Evolutionary conservation across 2,888 invertebrate genomes (phyloP).

Genomic region (Trachelus stipa): DNA sequence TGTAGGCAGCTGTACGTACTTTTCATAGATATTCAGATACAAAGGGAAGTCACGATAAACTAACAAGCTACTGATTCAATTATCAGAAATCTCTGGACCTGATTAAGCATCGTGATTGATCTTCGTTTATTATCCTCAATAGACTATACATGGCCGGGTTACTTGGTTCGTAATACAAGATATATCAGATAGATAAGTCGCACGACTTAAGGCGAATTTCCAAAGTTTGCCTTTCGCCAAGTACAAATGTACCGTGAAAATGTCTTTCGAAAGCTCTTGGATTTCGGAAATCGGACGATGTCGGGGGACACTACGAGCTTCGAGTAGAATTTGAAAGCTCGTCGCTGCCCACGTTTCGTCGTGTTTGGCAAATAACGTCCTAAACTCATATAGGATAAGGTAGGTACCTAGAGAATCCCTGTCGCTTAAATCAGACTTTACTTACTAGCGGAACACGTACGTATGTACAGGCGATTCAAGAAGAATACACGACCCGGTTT

Average conservation of each 20-base stretch:
- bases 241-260: neutral
- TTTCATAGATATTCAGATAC: neutral
- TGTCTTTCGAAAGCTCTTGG: neutral
- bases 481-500: neutral
- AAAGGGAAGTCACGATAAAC: neutral
- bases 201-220: neutral
- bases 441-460: neutral
- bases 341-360: neutral
- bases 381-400: neutral
- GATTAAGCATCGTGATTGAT: neutral
- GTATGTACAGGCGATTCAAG: neutral
- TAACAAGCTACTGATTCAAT: neutral
- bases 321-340: neutral
- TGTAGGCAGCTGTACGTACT: neutral
- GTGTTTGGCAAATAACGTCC: neutral
- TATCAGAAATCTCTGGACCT: neutral
- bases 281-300: neutral
- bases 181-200: neutral
- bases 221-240: neutral
- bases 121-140: neutral
- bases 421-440: constrained; percentile 1
- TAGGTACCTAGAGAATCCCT: neutral
- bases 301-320: neutral
- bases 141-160: neutral
- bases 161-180: neutral